These are phyloP conservation scores for Platypus cylindrus DNA, from an alignment of 2,888 invertebrate species.

Conservation along the genomic window DNA sequence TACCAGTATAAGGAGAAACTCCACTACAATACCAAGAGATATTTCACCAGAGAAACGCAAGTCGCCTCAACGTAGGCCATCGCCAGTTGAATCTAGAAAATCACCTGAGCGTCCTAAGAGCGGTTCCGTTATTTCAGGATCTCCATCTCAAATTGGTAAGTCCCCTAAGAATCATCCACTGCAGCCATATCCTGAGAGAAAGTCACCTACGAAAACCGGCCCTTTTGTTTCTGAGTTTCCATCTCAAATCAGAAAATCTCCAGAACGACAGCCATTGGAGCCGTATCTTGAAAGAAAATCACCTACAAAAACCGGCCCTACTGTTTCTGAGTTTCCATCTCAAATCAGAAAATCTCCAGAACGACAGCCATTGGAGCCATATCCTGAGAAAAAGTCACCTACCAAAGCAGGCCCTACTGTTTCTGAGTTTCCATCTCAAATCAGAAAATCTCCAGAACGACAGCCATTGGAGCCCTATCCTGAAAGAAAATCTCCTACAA, in stretches of 20 bases:
- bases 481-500: slow-evolving; percentile 10
- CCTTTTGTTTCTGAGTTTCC: slow-evolving; percentile 18
- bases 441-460: slow-evolving; percentile 18
- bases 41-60: too few relatives aligned
- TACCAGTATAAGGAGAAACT: slow-evolving; percentile 15
- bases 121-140: slow-evolving; percentile 14
- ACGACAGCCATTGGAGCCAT: slow-evolving; percentile 15
- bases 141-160: slow-evolving; percentile 16
- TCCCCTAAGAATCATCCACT: slow-evolving; percentile 14
- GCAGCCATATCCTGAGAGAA: slow-evolving; percentile 14
- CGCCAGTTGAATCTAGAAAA: slow-evolving; percentile 11
- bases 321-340: slow-evolving; percentile 20
- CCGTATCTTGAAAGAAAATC: slow-evolving; percentile 16
- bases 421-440: slow-evolving; percentile 21
- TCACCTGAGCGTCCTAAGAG: slow-evolving; percentile 13
- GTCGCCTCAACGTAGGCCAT: slow-evolving; percentile 15
- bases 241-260: slow-evolving; percentile 18
- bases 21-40: too few relatives aligned
- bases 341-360: slow-evolving; percentile 18
- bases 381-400: slow-evolving; percentile 15
- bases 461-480: slow-evolving; percentile 14
- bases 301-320: slow-evolving; percentile 10
- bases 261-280: slow-evolving; percentile 18
- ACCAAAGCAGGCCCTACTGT: slow-evolving; percentile 11
- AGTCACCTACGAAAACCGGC: slow-evolving; percentile 10